Conservation (phyloP, 2,113 vertebrate species). For the Ammodytes marinus region DNA sequence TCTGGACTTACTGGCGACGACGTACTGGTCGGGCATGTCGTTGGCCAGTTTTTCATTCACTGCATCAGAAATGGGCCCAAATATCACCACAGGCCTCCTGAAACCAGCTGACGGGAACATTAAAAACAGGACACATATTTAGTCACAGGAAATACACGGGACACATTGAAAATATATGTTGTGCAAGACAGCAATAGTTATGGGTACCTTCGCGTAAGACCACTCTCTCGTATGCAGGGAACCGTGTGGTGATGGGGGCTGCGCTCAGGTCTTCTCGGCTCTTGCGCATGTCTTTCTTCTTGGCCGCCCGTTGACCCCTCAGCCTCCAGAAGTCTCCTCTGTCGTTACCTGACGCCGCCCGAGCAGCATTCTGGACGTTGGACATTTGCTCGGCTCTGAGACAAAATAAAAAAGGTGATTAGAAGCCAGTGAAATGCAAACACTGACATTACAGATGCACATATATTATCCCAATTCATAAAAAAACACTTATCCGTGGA, state of each 20-base stretch:
- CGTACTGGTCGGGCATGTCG: constrained; percentile 89
- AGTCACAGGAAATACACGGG: background rate
- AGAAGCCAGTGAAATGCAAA: background rate
- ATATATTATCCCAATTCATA: background rate
- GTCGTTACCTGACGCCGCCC: constrained; percentile 88
- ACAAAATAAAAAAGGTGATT: background rate
- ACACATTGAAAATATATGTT: background rate
- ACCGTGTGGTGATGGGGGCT: constrained; percentile 88
- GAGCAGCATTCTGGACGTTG: constrained; percentile 94
- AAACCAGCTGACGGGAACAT: constrained; percentile 90
- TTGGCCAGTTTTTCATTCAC: constrained; percentile 92
- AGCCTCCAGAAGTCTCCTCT: constrained; percentile 98
- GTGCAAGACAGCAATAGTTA: background rate
- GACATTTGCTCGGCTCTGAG: constrained; percentile 96
- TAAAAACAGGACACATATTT: background rate
- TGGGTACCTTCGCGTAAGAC: constrained; percentile 92
- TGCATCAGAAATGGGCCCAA: constrained; percentile 93
- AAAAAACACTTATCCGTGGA: background rate
- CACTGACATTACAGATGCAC: background rate
- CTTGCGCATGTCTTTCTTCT: constrained; percentile 95
- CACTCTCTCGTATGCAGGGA: constrained; percentile 96
- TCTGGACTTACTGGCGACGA: constrained; percentile 91
- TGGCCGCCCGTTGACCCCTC: constrained; percentile 93
- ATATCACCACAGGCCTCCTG: constrained; percentile 94
- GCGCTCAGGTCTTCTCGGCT: constrained; percentile 93